Conservation (phyloP, 2,797 vertebrate genomes). For the Limosa lapponica region DNA sequence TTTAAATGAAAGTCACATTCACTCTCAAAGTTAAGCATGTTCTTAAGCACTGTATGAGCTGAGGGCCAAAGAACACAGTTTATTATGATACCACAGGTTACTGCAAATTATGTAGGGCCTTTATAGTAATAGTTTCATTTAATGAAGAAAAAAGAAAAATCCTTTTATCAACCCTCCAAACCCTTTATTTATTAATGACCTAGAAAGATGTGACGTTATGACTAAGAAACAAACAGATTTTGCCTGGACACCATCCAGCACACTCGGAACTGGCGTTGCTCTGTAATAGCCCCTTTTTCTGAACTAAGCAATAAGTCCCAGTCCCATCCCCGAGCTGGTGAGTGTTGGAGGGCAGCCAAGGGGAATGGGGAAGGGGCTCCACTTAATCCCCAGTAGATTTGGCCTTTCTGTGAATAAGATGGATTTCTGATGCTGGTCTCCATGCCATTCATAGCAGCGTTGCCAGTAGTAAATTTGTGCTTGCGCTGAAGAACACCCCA, state of each 20-base stretch:
- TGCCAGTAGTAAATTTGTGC: slow-evolving; percentile 52
- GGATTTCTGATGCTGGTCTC: slow-evolving; percentile 35
- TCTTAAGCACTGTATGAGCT: not conserved
- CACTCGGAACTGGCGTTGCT: not conserved
- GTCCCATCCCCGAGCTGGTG: not conserved
- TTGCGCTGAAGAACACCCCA: not conserved
- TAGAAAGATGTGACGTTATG: not conserved
- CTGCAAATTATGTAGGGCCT: not conserved
- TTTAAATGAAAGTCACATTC: not conserved
- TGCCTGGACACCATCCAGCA: not conserved
- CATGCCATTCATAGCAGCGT: not conserved
- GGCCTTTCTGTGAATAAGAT: slow-evolving; percentile 34
- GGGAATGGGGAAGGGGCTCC: not conserved
- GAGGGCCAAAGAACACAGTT: not conserved
- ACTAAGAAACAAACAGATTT: slow-evolving; percentile 12
- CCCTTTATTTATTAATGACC: slow-evolving; percentile 41
- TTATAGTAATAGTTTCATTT: not conserved
- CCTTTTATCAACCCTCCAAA: not conserved
- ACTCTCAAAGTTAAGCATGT: not conserved
- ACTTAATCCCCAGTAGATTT: slow-evolving; percentile 16
- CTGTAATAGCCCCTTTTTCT: not conserved
- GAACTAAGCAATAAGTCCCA: not conserved
- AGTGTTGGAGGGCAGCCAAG: not conserved
- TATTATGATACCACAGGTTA: not conserved
- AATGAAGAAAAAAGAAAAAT: not conserved